These are phyloP conservation scores for Oasisia sp. DNA, from an alignment of 2,888 invertebrate genomes.

Conservation along the genomic window DNA sequence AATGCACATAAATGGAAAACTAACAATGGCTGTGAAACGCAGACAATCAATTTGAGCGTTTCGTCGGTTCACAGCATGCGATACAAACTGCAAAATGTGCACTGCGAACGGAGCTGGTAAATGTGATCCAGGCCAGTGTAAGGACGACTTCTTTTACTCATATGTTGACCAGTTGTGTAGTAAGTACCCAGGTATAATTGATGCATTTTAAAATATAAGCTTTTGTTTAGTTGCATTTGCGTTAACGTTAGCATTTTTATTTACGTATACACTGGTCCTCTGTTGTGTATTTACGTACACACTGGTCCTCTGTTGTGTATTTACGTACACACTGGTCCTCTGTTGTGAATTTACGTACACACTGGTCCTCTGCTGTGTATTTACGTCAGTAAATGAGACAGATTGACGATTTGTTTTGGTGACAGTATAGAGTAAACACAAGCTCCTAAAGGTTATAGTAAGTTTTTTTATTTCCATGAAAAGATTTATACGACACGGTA, in stretches of 20 bases:
- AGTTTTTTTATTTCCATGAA: no score
- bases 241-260: neutral
- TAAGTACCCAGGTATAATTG: neutral
- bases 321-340: neutral
- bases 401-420: no score
- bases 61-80: slow-evolving; percentile 31
- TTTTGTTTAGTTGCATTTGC: neutral
- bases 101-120: slow-evolving; percentile 27
- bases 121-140: slow-evolving; percentile 33
- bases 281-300: neutral
- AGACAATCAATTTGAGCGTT: no score
- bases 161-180: slow-evolving; percentile 28
- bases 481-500: no score
- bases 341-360: neutral
- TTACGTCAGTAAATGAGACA: no score
- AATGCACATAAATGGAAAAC: no score
- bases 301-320: neutral
- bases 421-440: no score
- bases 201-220: neutral
- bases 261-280: neutral
- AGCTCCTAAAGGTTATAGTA: no score
- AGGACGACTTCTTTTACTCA: slow-evolving; percentile 27
- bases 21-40: no score
- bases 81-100: slow-evolving; percentile 34
- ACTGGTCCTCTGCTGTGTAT: no score